Evolutionary conservation across 2,113 vertebrate genomes (phyloP), one percentile per base, ranked within the genome.

Genomic region (Diadophis punctatus): DNA sequence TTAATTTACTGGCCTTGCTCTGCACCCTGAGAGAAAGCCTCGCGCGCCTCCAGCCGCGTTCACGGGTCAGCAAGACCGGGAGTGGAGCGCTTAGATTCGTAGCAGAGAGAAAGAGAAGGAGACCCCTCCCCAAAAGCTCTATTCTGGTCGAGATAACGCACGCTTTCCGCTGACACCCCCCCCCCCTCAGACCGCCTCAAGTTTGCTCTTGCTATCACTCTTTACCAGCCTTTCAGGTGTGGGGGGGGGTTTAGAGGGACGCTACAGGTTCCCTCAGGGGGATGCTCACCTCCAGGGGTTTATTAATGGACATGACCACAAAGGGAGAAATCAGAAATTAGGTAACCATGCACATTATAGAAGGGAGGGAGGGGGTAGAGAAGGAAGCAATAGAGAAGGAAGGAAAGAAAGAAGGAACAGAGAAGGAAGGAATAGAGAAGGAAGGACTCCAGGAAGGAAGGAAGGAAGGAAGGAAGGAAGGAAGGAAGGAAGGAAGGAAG

Each of bases 241-340:
- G 10, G 12, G 80, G 34, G 53, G 27, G 68, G 14, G 80, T 5
- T 11, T 23, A 85, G 9, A 46, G 39, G 39, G 39, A 85, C 22
- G 20, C 20, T 1, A 85, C 80, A 85, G 39, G 43, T 27, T 86
- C 84, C 43, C 5, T 74, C 6, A 34, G n/a, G 34, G n/a, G 5
- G 46, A 10, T 1, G 8, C 98, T 99, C 98, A 98, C 98, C 88
- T 98, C 96, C 34, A 97, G 98, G 55, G 98, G 98, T 8, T 98
- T 98, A 98, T 98, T 51, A 98, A 98, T 97, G 96, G 98, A 96
- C 95, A 9, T 95, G 56, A 58, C 0, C 97, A 97, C 97, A 97
- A 97, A 98, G 95, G 95, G 97, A 97, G 96, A 97, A 96, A 97
- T 97, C 97, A 97, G 97, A 96, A 97, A 97, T 97, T 97, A 98